Evolutionary conservation across 2,888 invertebrate genomes (phyloP).

Genomic region (Tricholauxania praeusta): DNA sequence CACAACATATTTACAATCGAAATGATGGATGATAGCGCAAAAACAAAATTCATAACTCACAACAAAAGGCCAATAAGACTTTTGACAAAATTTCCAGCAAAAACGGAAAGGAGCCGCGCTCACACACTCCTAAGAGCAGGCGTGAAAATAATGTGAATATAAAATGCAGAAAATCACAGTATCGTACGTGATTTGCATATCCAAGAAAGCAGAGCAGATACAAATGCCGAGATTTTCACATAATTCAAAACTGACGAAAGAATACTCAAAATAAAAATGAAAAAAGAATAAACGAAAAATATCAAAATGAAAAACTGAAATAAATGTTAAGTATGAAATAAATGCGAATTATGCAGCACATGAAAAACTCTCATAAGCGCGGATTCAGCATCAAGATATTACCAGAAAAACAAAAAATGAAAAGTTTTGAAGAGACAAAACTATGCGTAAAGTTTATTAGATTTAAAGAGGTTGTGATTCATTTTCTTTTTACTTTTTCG

Average conservation of each 20-base stretch:
- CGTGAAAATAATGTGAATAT: neutral
- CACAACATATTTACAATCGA: too few relatives aligned
- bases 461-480: constrained; percentile 1
- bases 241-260: constrained; percentile 2
- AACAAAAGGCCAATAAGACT: too few relatives aligned
- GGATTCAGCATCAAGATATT: too few relatives aligned
- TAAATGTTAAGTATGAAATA: neutral
- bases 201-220: neutral
- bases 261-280: neutral
- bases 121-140: too few relatives aligned
- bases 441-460: neutral
- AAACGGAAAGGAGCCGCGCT: too few relatives aligned
- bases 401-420: too few relatives aligned
- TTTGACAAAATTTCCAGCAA: too few relatives aligned
- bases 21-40: too few relatives aligned
- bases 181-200: constrained; percentile 18
- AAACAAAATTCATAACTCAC: too few relatives aligned
- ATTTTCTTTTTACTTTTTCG: neutral
- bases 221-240: neutral
- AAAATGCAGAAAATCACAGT: constrained; percentile 17
- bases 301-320: neutral
- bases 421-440: too few relatives aligned
- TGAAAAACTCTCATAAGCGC: too few relatives aligned
- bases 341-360: too few relatives aligned
- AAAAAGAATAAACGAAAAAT: neutral